These are phyloP conservation scores for Branchinecta lynchi DNA, from an alignment of 1,140 invertebrate species.

Conservation along the genomic window DNA sequence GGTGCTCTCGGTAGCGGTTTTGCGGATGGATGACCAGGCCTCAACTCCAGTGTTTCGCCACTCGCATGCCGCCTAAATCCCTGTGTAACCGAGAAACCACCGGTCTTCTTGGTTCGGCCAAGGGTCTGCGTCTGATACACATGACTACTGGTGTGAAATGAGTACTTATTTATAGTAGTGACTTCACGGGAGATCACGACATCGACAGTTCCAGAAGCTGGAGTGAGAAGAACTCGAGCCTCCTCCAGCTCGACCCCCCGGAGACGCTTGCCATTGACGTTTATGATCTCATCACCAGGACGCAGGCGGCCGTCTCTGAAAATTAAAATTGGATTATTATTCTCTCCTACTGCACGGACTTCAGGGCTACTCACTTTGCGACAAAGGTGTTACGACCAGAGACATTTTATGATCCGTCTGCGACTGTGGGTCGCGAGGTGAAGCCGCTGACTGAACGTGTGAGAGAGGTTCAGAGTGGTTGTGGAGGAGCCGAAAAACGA, in stretches of 20 bases:
- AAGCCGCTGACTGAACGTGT: no score
- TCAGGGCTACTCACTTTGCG: no score
- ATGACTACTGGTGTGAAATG: neutral
- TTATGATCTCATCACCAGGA: constrained; percentile 48
- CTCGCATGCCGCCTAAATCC: neutral
- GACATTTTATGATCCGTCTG: no score
- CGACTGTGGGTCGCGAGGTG: no score
- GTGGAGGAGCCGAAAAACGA: no score
- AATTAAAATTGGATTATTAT: constrained; percentile 18
- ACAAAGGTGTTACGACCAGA: no score
- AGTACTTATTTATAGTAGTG: neutral
- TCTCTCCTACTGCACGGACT: no score
- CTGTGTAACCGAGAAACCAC: neutral
- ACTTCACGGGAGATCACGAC: constrained; percentile 36
- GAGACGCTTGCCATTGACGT: constrained; percentile 46
- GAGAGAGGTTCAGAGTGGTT: no score
- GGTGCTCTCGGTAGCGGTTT: constrained; percentile 14
- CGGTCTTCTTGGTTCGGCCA: neutral
- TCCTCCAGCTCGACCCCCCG: constrained; percentile 43
- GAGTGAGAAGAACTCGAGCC: constrained; percentile 40
- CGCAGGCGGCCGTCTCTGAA: constrained; percentile 40
- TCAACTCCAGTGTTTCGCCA: neutral
- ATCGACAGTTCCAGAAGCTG: constrained; percentile 37
- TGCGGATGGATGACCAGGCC: constrained; percentile 17
- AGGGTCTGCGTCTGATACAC: constrained; percentile 1